phyloP scores from a whole-genome alignment of 2,888 invertebrate genomes.

The Willowsia nigromaculata region DNA sequence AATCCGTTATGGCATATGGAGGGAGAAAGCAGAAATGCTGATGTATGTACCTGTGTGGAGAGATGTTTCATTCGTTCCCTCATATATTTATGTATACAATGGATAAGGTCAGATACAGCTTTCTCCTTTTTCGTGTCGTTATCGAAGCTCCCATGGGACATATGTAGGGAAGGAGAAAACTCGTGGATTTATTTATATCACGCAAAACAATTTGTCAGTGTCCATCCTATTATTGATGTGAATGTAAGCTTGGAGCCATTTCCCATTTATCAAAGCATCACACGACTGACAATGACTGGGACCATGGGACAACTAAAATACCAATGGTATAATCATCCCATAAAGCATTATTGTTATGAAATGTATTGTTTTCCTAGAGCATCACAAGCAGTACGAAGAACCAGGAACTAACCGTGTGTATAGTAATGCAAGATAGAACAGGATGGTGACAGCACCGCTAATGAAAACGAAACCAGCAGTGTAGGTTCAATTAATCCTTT shows the following conservation, averaged over 20 bases:
- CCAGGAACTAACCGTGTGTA: not conserved
- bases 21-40: constrained; percentile 12
- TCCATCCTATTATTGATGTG: constrained; percentile 67
- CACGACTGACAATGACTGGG: constrained; percentile 26
- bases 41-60: not conserved
- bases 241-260: constrained; percentile 50
- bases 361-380: not conserved
- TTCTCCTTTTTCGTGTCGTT: not conserved
- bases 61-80: not conserved
- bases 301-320: constrained; percentile 39
- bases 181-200: constrained; percentile 69
- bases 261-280: constrained; percentile 64
- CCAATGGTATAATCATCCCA: constrained; percentile 20
- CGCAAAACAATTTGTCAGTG: constrained; percentile 72
- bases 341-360: not conserved
- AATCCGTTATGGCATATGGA: not conserved
- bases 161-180: not conserved
- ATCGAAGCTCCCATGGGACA: constrained; percentile 36
- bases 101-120: not conserved
- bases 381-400: not conserved
- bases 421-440: too few species aligned
- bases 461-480: not conserved
- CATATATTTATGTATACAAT: not conserved
- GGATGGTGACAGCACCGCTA: not conserved
- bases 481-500: not conserved